Conservation (phyloP, 2,113 vertebrate species). For the Ellobius talpinus region DNA sequence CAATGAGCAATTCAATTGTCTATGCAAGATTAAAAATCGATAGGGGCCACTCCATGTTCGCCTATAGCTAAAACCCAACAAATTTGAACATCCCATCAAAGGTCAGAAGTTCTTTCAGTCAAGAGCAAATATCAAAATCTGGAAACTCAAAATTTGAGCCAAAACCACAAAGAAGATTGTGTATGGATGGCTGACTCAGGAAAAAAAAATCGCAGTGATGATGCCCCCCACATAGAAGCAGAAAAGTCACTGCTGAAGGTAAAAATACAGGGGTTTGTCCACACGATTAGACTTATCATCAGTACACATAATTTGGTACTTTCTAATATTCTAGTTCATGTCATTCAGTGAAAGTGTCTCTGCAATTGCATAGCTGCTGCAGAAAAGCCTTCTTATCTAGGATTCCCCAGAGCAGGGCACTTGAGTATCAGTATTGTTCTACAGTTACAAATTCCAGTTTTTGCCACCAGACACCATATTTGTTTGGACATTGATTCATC, state of each 20-base stretch:
- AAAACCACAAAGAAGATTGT: neutral
- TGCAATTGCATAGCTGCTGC: neutral
- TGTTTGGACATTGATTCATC: neutral
- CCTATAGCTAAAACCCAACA: slow-evolving; percentile 25
- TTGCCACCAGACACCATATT: neutral
- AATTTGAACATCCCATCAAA: slow-evolving; percentile 41
- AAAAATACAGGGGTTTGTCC: neutral
- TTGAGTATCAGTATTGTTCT: neutral
- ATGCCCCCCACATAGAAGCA: neutral
- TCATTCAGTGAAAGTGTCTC: neutral
- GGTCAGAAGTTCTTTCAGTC: slow-evolving; percentile 25
- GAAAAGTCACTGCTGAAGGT: neutral
- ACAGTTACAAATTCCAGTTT: neutral
- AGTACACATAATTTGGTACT: neutral
- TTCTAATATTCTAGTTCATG: neutral
- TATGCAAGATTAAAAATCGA: slow-evolving; percentile 61
- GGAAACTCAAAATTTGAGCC: neutral
- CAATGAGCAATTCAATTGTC: slow-evolving; percentile 67
- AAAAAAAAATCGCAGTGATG: neutral
- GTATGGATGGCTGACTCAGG: neutral
- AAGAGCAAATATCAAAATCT: neutral
- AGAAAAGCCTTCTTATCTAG: neutral
- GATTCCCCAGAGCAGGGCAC: neutral
- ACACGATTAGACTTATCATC: neutral
- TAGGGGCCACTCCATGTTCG: slow-evolving; percentile 13